A percentile compares a stretch with the other conserved stretches of the same genome.
phyloP scores from a whole-genome alignment of 1,140 invertebrate species.

The Cherax destructor region DNA sequence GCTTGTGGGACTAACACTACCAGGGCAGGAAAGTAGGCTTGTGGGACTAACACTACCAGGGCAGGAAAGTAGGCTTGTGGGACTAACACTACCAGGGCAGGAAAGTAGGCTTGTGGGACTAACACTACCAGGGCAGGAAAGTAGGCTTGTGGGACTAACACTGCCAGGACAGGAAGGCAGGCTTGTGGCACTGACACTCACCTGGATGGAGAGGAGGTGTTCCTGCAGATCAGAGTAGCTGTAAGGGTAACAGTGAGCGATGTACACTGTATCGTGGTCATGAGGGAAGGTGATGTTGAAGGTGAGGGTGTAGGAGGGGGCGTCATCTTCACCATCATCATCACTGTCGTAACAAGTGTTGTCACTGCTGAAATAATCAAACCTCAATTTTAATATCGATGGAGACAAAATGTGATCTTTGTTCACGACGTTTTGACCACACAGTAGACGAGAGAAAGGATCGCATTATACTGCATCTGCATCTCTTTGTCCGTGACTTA shows the following conservation, averaged over 20 bases:
- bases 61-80: too few relatives aligned
- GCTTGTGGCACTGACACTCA: slow-evolving; percentile 50
- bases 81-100: too few relatives aligned
- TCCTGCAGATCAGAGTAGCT: slow-evolving; percentile 91
- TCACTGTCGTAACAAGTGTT: slow-evolving; percentile 74
- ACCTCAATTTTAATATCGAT: background rate
- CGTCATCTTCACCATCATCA: slow-evolving; percentile 74
- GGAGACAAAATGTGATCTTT: background rate
- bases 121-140: too few relatives aligned
- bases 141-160: too few relatives aligned
- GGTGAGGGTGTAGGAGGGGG: slow-evolving; percentile 87
- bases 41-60: too few relatives aligned
- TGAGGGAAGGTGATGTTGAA: slow-evolving; percentile 96
- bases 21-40: too few relatives aligned
- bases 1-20: too few relatives aligned
- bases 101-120: too few relatives aligned
- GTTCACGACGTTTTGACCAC: background rate
- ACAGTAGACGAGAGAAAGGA: too few relatives aligned
- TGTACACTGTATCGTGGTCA: slow-evolving; percentile 91
- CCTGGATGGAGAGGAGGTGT: slow-evolving; percentile 76
- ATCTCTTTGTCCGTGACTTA: background rate
- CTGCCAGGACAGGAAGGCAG: too few relatives aligned
- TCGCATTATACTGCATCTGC: background rate
- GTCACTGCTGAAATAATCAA: slow-evolving; percentile 33
- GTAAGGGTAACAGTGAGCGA: slow-evolving; percentile 98